Conservation (phyloP, 2,113 vertebrate genomes). For the Egretta garzetta region DNA sequence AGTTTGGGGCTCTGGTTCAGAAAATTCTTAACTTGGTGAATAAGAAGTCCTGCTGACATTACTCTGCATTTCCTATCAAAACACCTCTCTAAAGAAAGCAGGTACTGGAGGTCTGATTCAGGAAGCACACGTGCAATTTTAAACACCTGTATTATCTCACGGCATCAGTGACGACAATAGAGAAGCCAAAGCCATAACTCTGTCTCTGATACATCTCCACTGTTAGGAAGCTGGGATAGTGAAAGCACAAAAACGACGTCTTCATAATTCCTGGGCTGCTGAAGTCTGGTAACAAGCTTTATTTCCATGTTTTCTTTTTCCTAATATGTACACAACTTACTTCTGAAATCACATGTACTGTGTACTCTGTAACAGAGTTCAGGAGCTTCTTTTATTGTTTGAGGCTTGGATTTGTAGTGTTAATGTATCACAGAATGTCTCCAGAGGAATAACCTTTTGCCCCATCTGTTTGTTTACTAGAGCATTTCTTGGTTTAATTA, state of each 20-base stretch:
- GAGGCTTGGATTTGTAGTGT: not conserved
- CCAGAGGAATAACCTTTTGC: not conserved
- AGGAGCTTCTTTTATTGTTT: not conserved
- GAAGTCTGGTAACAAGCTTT: not conserved
- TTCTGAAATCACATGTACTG: not conserved
- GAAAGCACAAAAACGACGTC: not conserved
- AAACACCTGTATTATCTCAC: not conserved
- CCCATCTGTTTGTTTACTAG: not conserved
- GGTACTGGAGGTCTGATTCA: not conserved
- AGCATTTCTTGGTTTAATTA: slow-evolving; percentile 11
- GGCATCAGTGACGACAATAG: not conserved
- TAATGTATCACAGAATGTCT: not conserved
- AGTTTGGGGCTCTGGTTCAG: not conserved
- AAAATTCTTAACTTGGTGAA: not conserved
- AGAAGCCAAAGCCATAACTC: not conserved
- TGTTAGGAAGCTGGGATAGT: not conserved
- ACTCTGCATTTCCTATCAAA: not conserved
- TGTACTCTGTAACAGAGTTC: not conserved
- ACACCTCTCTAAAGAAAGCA: not conserved
- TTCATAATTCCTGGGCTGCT: not conserved
- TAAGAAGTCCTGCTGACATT: not conserved
- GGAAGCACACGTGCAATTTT: not conserved
- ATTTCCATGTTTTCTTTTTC: not conserved
- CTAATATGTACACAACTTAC: not conserved
- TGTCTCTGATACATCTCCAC: not conserved